phyloP scores from a whole-genome alignment of 2,113 vertebrate species.

The Sterrhoptilus dennistouni region DNA sequence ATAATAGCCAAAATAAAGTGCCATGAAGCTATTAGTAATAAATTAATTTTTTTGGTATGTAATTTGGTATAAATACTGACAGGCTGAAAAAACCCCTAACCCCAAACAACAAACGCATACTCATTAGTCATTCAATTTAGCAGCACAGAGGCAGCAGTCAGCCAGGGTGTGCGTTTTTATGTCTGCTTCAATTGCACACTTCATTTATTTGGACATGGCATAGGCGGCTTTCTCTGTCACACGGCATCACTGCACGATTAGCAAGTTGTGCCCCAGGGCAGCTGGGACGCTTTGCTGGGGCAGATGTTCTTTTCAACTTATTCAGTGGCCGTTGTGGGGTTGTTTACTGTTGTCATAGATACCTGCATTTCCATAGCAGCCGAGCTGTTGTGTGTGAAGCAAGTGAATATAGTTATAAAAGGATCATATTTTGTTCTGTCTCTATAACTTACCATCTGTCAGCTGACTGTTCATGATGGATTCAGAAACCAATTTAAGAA shows the following conservation, averaged over 20 bases:
- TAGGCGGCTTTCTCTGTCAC: conserved; percentile 73
- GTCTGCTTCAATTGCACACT: conserved; percentile 78
- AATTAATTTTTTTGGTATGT: conserved; percentile 70
- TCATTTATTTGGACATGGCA: conserved; percentile 74
- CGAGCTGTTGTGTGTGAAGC: conserved; percentile 73
- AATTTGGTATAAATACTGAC: conserved; percentile 72
- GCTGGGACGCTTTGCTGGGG: conserved; percentile 75
- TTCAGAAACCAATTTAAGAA: conserved; percentile 70
- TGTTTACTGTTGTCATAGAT: conserved; percentile 84
- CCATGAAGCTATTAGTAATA: conserved; percentile 67
- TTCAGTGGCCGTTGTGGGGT: conserved; percentile 76
- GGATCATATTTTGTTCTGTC: conserved; percentile 82
- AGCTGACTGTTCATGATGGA: conserved; percentile 66
- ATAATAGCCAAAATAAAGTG: conserved; percentile 69
- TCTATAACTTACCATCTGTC: conserved; percentile 82
- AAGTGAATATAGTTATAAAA: conserved; percentile 81
- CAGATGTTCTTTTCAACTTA: conserved; percentile 85
- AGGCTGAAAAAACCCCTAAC: neutral
- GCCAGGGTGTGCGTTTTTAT: conserved; percentile 70
- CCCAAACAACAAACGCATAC: neutral
- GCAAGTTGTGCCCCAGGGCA: conserved; percentile 74
- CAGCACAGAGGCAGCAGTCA: conserved; percentile 63
- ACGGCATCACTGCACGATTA: conserved; percentile 59
- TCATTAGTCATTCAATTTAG: conserved; percentile 71
- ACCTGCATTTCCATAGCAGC: conserved; percentile 82